phyloP scores from a whole-genome alignment of 2,113 vertebrate species.

The human (Homo sapiens) region DNA sequence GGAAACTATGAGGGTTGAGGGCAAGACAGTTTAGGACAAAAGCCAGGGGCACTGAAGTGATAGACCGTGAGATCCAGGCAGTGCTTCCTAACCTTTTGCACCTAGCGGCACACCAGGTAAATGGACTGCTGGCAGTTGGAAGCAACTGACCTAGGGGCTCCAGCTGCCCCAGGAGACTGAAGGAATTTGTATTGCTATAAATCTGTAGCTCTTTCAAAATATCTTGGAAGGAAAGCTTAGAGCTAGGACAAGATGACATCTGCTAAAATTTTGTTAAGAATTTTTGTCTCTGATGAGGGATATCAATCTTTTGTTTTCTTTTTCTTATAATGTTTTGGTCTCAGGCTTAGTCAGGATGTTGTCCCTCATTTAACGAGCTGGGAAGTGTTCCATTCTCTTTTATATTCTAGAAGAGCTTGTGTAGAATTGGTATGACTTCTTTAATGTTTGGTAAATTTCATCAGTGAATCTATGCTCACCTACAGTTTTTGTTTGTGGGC shows the following conservation, averaged over 20 bases:
- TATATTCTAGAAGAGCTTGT: background rate
- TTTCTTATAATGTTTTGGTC: background rate
- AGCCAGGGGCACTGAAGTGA: background rate
- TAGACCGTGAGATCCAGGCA: background rate
- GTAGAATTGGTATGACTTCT: background rate
- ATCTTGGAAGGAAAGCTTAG: background rate
- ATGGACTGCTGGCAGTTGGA: background rate
- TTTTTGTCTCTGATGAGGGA: background rate
- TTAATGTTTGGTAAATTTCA: background rate
- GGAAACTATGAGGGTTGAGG: background rate
- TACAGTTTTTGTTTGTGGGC: background rate
- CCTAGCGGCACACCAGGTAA: background rate
- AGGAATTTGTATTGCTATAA: rapidly evolving
- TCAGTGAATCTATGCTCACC: background rate
- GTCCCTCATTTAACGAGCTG: background rate
- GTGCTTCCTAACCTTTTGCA: background rate
- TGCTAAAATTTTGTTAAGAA: background rate
- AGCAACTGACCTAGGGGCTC: no score
- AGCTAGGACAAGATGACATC: background rate
- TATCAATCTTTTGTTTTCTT: background rate
- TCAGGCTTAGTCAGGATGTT: background rate
- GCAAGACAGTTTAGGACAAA: background rate
- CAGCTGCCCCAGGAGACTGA: background rate
- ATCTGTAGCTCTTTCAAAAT: background rate
- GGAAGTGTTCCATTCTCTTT: background rate